Evolutionary conservation across 2,888 invertebrate species (phyloP).

Genomic region (Rotaria macrura): DNA sequence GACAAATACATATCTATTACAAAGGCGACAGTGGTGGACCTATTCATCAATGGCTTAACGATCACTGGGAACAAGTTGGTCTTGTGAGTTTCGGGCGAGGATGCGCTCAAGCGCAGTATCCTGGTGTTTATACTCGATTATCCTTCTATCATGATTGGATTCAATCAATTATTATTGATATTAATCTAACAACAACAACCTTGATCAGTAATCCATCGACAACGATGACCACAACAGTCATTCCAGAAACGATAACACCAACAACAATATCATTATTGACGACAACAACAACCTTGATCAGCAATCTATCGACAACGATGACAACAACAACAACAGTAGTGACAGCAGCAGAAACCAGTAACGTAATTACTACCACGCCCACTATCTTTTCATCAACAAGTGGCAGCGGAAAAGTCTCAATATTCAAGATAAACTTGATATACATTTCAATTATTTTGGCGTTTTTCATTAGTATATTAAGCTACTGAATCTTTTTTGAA

Average conservation of each 20-base stretch:
- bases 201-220: not conserved
- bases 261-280: not conserved
- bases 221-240: not conserved
- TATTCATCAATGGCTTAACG: not conserved
- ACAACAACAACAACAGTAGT: no score
- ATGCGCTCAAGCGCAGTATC: not conserved
- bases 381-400: not conserved
- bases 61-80: not conserved
- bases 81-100: not conserved
- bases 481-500: not conserved
- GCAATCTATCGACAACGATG: no score
- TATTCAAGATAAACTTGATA: not conserved
- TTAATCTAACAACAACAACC: not conserved
- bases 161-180: not conserved
- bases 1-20: no score
- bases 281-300: not conserved
- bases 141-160: not conserved
- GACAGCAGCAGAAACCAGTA: no score
- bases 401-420: not conserved
- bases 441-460: not conserved
- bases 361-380: not conserved
- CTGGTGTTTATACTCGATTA: not conserved
- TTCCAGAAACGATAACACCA: no score
- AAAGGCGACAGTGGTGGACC: not conserved
- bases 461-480: not conserved